These are phyloP conservation scores for Macrochelys suwanniensis DNA, from an alignment of 2,797 vertebrate genomes.

Conservation along the genomic window DNA sequence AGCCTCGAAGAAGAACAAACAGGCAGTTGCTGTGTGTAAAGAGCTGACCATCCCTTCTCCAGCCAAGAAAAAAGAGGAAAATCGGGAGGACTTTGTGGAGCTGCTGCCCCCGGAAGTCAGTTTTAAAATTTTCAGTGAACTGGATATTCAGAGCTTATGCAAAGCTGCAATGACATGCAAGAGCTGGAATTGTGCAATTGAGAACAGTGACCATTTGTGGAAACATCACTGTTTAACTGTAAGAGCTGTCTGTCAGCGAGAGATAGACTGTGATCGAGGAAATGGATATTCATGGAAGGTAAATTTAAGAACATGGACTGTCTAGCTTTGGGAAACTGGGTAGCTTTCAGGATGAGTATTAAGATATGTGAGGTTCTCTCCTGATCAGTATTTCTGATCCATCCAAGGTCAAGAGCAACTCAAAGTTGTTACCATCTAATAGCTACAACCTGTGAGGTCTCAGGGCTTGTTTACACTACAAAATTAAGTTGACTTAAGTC, in stretches of 20 bases:
- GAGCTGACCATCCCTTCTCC: conserved; percentile 11
- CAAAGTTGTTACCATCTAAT: not conserved
- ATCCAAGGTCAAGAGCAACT: fast-evolving
- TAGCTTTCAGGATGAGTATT: fast-evolving
- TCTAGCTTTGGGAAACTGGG: fast-evolving
- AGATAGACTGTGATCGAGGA: conserved; percentile 85
- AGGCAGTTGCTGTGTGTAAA: conserved; percentile 21
- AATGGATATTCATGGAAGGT: conserved; percentile 91
- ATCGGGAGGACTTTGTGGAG: conserved; percentile 79
- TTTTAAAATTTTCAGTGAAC: conserved; percentile 84
- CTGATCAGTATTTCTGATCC: fast-evolving
- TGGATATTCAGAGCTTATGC: conserved; percentile 88
- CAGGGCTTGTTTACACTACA: not conserved
- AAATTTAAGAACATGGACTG: not conserved
- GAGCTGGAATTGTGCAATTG: conserved; percentile 85
- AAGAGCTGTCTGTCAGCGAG: conserved; percentile 83
- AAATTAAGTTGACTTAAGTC: not conserved
- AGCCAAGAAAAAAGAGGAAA: conserved; percentile 19
- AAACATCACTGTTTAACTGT: conserved; percentile 84
- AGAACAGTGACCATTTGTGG: conserved; percentile 86
- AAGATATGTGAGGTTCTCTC: fast-evolving
- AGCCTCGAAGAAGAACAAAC: conserved; percentile 48
- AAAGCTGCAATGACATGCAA: conserved; percentile 85
- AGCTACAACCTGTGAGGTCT: not conserved
- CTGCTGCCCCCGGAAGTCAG: conserved; percentile 87